These are phyloP conservation scores for Erannis defoliaria DNA, from an alignment of 2,888 invertebrate species.

Conservation along the genomic window DNA sequence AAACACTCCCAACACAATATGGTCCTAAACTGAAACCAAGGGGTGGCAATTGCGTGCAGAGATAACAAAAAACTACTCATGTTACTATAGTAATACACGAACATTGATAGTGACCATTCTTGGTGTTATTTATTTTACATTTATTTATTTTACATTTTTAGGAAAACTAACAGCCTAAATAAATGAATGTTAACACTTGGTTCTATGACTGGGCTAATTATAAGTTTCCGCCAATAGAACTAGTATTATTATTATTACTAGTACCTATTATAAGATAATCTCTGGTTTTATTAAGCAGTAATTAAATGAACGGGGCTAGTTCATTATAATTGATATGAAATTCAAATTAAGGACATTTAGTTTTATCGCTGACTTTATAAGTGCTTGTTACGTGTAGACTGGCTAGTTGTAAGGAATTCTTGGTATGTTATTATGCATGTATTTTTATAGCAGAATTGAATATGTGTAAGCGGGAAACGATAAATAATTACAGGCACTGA, in stretches of 20 bases:
- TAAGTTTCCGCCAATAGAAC: too few relatives aligned
- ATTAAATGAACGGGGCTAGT: slow-evolving; percentile 31
- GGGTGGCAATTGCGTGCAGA: slow-evolving; percentile 58
- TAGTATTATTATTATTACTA: too few relatives aligned
- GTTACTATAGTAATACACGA: slow-evolving; percentile 56
- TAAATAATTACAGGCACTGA: background rate
- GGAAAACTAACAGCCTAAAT: too few relatives aligned
- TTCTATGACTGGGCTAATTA: too few relatives aligned
- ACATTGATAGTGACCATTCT: slow-evolving; percentile 45
- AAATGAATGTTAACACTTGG: too few relatives aligned
- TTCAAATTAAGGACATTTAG: slow-evolving; percentile 28
- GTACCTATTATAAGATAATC: too few relatives aligned
- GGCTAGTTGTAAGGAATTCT: slow-evolving; percentile 10
- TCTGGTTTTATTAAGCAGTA: slow-evolving; percentile 38
- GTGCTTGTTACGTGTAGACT: slow-evolving; percentile 16
- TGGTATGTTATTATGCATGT: slow-evolving; percentile 18
- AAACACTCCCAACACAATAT: slow-evolving; percentile 7
- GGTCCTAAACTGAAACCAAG: slow-evolving; percentile 17
- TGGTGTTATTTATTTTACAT: slow-evolving; percentile 40
- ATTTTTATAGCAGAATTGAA: slow-evolving; percentile 2
- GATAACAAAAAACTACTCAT: slow-evolving; percentile 49
- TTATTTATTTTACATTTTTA: too few relatives aligned
- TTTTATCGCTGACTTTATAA: slow-evolving; percentile 22
- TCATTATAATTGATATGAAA: slow-evolving; percentile 33
- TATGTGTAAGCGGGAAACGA: background rate